These are phyloP conservation scores for Baccha elongata DNA, from an alignment of 2,888 invertebrate genomes.

Conservation along the genomic window DNA sequence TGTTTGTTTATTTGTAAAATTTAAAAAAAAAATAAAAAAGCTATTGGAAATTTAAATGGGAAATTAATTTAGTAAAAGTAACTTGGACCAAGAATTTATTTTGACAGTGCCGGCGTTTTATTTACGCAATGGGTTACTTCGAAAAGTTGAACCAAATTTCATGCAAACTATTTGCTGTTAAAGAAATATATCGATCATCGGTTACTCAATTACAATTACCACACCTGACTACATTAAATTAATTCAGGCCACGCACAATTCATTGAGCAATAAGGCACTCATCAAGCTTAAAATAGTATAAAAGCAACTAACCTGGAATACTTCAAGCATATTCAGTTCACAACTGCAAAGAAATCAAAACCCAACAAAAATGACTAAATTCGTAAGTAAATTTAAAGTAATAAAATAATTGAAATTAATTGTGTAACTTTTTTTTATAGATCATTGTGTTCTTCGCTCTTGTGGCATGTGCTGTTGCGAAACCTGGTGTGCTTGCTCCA, in stretches of 20 bases:
- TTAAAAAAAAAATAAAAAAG: no score
- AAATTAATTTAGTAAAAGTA: no score
- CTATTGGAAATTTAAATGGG: no score
- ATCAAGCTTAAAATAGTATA: background rate
- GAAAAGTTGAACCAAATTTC: background rate
- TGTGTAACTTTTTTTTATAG: constrained; percentile 27
- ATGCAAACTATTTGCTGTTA: background rate
- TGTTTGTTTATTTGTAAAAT: no score
- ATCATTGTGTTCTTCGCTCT: constrained; percentile 52
- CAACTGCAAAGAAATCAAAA: constrained; percentile 2
- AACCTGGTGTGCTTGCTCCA: constrained; percentile 50
- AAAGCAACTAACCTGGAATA: background rate
- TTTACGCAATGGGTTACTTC: no score
- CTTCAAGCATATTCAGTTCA: constrained; percentile 25
- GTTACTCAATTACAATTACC: background rate
- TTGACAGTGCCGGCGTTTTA: no score
- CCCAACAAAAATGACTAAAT: constrained; percentile 41
- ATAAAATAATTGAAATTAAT: background rate
- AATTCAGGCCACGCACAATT: constrained; percentile 27
- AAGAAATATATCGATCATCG: background rate
- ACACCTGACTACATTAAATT: background rate
- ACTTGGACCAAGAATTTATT: no score
- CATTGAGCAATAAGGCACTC: constrained; percentile 1
- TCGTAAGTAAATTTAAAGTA: constrained; percentile 27
- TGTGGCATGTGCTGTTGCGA: constrained; percentile 57